phyloP scores from a whole-genome alignment of 2,113 vertebrate genomes.

The Onychostoma macrolepis region DNA sequence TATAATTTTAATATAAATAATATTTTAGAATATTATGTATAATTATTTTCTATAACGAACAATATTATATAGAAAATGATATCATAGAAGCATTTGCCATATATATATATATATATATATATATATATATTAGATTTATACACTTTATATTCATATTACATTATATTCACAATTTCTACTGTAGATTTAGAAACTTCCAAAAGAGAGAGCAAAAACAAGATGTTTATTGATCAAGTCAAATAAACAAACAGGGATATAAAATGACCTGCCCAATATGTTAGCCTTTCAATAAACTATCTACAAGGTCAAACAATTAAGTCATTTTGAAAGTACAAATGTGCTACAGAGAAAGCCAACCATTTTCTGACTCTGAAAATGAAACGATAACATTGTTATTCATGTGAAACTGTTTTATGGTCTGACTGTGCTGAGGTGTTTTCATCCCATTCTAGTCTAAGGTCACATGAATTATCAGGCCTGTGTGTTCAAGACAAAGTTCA shows the following conservation, averaged over 20 bases:
- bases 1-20: too few relatives aligned
- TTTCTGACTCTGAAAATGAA: background rate
- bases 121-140: too few relatives aligned
- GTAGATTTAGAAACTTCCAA: background rate
- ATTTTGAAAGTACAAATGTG: background rate
- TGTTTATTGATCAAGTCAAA: background rate
- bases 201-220: background rate
- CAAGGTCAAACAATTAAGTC: background rate
- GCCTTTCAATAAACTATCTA: background rate
- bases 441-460: slow-evolving; percentile 58
- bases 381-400: slow-evolving; percentile 4
- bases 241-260: background rate
- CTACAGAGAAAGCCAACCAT: background rate
- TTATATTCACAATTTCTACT: background rate
- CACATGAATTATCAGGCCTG: slow-evolving; percentile 64
- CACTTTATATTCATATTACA: too few relatives aligned
- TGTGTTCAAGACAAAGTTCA: slow-evolving; percentile 71
- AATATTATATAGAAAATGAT: too few relatives aligned
- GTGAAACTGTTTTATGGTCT: slow-evolving; percentile 41
- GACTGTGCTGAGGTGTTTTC: slow-evolving; percentile 40
- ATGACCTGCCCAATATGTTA: too few relatives aligned
- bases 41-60: too few relatives aligned
- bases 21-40: too few relatives aligned
- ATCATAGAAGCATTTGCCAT: too few relatives aligned
- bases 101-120: too few relatives aligned